Base-by-base conservation (phyloP, 1,140 invertebrate genomes). In the Manduca sexta region DNA sequence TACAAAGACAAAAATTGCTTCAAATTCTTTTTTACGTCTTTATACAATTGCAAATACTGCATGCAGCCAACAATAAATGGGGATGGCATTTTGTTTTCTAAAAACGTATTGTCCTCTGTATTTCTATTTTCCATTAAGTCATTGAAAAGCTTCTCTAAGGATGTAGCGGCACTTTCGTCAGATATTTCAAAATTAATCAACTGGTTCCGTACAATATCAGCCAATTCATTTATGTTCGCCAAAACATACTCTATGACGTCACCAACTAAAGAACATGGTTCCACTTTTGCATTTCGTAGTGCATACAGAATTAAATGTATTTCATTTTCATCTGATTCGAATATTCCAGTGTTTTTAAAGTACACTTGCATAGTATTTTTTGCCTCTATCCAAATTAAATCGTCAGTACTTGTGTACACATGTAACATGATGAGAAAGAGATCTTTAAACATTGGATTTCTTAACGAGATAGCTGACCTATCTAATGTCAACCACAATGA, bases 291-390 rank as follows among this genome's bases (percentile, higher is more conserved):
- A 47, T 78, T 70, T 10, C 74, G 60, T 18, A 84, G 49, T 3
- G 87, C 84, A 60, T 92, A 88, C 10, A 93, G 73, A 88, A 92
- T 90, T 45, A 93, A 84, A 65, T 92, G 87, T 26, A 92, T 87
- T 72, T 93, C 92, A 47, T 89, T 81, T 37, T 78, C 74, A 59
- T 86, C 88, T 17, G 82, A 86, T 64, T 91, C 88, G 74, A 93
- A 93, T 45, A 92, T 79, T 37, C 86, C 83, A 1, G 88, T 90
- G 30, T 87, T 88, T 54, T 81, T 87, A 18, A 93, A 87, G 33
- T 93, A 86, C 8, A 74, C 75, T 42, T 77, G 74, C 16, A 91
- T 64, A 5, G 80, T 85, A 38, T 70, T 61, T 62, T 84, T 64
- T 66, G 84, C 53, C 68, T 84, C 62, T 21, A 72, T 57, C 74